Evolutionary conservation across 2,113 vertebrate genomes (phyloP).

Genomic region (Promerops cafer): DNA sequence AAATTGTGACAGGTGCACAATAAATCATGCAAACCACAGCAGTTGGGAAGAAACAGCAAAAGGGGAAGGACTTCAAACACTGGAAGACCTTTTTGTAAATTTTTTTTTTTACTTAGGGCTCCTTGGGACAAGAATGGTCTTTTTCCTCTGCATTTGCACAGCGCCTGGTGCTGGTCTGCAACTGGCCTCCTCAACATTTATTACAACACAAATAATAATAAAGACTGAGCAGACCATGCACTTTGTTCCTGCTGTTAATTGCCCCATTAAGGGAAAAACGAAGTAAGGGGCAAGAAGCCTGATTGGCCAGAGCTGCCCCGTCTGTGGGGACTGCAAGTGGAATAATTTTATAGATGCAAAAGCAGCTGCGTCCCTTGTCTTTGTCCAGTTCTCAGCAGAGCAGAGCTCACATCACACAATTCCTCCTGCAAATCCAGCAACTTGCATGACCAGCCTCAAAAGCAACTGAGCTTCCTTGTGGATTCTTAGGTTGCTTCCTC

Average conservation of each 20-base stretch:
- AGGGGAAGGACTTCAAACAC: background rate
- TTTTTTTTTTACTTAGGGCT: background rate
- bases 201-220: slow-evolving; percentile 55
- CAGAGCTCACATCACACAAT: background rate
- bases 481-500: background rate
- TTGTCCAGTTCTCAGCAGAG: slow-evolving; percentile 31
- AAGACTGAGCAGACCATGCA: slow-evolving; percentile 45
- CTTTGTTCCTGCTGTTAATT: slow-evolving; percentile 64
- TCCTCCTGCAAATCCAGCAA: background rate
- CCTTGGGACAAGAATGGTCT: background rate
- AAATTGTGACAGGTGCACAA: slow-evolving; percentile 24
- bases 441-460: background rate
- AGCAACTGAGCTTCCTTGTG: background rate
- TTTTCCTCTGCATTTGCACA: background rate
- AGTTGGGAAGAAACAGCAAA: slow-evolving; percentile 11
- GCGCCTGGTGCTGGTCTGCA: background rate
- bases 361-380: slow-evolving; percentile 54
- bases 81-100: background rate
- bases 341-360: slow-evolving; percentile 37
- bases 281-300: slow-evolving; percentile 43
- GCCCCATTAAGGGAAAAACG: slow-evolving; percentile 56
- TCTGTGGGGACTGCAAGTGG: slow-evolving; percentile 12
- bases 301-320: slow-evolving; percentile 44
- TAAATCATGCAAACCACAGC: slow-evolving; percentile 49
- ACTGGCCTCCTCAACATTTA: slow-evolving; percentile 12